phyloP scores from a whole-genome alignment of 2,888 invertebrate species.

The Cerceris ruficornis region DNA sequence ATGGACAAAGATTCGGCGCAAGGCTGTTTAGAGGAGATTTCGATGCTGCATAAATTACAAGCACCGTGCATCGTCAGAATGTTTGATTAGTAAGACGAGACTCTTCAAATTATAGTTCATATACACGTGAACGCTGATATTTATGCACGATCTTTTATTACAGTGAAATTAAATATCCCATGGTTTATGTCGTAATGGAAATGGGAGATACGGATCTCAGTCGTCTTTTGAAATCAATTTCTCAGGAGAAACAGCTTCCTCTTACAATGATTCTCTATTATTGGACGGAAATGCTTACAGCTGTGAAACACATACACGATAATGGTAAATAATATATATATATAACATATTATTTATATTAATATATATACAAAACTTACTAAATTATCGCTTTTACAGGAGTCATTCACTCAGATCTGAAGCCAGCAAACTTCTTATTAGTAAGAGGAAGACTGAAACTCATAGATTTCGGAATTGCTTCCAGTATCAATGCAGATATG shows the following conservation, averaged over 20 bases:
- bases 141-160: slow-evolving; percentile 69
- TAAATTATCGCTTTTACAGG: slow-evolving; percentile 83
- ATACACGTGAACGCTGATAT: background rate
- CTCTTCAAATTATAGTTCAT: background rate
- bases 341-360: slow-evolving; percentile 29
- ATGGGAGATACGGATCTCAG: slow-evolving; percentile 95
- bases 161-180: slow-evolving; percentile 85
- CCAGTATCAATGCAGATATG: slow-evolving; percentile 92
- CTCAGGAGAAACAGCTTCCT: slow-evolving; percentile 83
- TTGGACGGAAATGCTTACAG: slow-evolving; percentile 96
- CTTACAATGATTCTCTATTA: slow-evolving; percentile 92
- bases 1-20: slow-evolving; percentile 87
- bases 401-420: slow-evolving; percentile 97
- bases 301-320: slow-evolving; percentile 95
- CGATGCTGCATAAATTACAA: slow-evolving; percentile 90
- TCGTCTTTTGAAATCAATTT: slow-evolving; percentile 86
- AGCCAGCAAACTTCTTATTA: slow-evolving; percentile 97
- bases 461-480: slow-evolving; percentile 98
- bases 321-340: slow-evolving; percentile 84
- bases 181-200: slow-evolving; percentile 94
- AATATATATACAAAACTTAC: background rate
- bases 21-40: slow-evolving; percentile 95
- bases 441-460: slow-evolving; percentile 93
- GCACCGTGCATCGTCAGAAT: slow-evolving; percentile 92
- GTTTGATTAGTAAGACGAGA: slow-evolving; percentile 90